Conservation (phyloP, 2,113 vertebrate species). For the Nannospalax galili region DNA sequence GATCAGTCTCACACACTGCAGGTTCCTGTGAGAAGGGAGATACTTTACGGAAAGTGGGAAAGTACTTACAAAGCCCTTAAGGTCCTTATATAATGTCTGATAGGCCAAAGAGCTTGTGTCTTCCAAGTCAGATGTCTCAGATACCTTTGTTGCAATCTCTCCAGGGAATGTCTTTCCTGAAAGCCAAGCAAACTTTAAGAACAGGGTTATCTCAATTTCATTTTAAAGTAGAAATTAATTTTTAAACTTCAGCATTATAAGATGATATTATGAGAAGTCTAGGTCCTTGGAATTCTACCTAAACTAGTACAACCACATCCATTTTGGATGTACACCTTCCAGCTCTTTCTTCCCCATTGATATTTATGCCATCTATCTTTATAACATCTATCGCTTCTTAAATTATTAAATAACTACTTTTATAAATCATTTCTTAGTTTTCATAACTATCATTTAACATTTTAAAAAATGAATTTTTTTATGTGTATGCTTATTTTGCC, state of each 20-base stretch:
- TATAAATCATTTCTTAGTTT: background rate
- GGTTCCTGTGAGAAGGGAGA: background rate
- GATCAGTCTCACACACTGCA: background rate
- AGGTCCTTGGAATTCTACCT: background rate
- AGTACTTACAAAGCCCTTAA: conserved; percentile 73
- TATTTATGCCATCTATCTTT: background rate
- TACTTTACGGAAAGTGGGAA: background rate
- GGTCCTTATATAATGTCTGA: rapidly evolving
- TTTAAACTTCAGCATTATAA: background rate
- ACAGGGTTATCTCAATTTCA: background rate
- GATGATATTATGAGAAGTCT: background rate
- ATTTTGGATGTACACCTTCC: background rate
- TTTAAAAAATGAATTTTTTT: no score
- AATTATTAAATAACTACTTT: background rate
- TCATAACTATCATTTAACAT: conserved; percentile 1
- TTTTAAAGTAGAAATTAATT: background rate
- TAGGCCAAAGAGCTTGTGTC: rapidly evolving
- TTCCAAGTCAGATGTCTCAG: rapidly evolving
- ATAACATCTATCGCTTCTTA: background rate
- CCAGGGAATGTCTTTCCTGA: conserved; percentile 78
- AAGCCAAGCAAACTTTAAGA: conserved; percentile 73
- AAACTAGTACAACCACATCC: background rate
- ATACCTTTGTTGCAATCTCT: rapidly evolving
- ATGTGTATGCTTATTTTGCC: no score
- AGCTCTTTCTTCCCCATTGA: background rate